Evolutionary conservation across 2,113 vertebrate genomes (phyloP).

Genomic region (Caranx ignobilis): DNA sequence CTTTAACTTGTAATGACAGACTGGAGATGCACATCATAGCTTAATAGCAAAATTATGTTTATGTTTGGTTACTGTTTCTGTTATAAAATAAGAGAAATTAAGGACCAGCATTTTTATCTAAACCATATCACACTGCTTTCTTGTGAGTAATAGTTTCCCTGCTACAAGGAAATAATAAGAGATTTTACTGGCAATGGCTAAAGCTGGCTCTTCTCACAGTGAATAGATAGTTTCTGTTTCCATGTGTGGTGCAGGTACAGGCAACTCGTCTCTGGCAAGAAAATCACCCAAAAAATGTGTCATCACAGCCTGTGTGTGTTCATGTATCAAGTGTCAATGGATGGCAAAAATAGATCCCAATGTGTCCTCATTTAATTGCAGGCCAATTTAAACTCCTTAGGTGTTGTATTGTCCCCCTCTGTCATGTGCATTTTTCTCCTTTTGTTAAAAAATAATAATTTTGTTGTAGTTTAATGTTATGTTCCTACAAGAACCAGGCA

Average conservation of each 20-base stretch:
- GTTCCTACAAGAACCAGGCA: too few species aligned
- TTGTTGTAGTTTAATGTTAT: too few species aligned
- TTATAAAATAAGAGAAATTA: neutral
- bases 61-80: neutral
- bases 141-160: neutral
- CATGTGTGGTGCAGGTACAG: neutral
- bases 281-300: neutral
- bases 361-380: neutral
- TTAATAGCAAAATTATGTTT: neutral
- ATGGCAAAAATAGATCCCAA: neutral
- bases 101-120: neutral
- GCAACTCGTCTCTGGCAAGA: too few species aligned
- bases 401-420: neutral
- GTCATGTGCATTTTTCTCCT: too few species aligned
- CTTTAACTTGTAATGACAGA: neutral
- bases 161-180: neutral
- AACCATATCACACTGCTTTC: neutral
- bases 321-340: neutral
- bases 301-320: neutral
- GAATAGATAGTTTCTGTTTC: neutral
- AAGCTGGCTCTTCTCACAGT: neutral
- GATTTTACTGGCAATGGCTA: neutral
- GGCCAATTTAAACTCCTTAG: neutral
- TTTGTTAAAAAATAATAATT: too few species aligned
- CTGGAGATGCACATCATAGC: neutral